A percentile compares a stretch with the other conserved stretches of the same genome.
Conservation (phyloP, 2,888 invertebrate genomes). For the Eilema caniola region DNA sequence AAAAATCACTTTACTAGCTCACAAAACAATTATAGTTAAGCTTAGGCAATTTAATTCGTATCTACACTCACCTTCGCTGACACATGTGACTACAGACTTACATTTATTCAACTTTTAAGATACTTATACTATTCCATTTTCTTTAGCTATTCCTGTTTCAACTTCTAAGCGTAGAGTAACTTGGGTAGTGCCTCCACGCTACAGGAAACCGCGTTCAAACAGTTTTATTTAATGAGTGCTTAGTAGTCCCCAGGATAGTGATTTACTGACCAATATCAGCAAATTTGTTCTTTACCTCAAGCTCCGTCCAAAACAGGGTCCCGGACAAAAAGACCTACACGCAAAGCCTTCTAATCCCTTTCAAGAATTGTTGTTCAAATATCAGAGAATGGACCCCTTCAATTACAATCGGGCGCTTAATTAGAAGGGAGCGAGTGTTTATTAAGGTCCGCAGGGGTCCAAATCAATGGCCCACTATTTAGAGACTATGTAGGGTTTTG, state of each 20-base stretch:
- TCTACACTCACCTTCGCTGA: too few relatives aligned
- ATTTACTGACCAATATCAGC: not conserved
- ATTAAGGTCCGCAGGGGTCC: slow-evolving; percentile 57
- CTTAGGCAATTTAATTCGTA: too few relatives aligned
- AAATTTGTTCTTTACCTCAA: not conserved
- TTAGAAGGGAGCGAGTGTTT: slow-evolving; percentile 67
- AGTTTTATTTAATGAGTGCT: not conserved
- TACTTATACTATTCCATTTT: not conserved
- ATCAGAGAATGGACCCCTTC: slow-evolving; percentile 69
- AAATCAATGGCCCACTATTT: slow-evolving; percentile 64
- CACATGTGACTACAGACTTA: not conserved
- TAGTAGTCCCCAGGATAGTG: not conserved
- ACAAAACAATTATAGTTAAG: too few relatives aligned
- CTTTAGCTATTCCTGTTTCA: not conserved
- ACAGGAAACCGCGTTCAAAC: not conserved
- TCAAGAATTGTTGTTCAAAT: slow-evolving; percentile 69
- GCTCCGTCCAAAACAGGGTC: not conserved
- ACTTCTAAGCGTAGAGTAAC: not conserved
- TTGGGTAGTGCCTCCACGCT: not conserved
- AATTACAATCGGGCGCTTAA: slow-evolving; percentile 71
- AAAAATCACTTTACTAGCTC: too few relatives aligned
- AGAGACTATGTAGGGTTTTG: slow-evolving; percentile 52
- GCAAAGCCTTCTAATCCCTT: slow-evolving; percentile 50
- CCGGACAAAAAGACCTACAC: slow-evolving; percentile 41
- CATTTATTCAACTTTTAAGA: not conserved